Evolutionary conservation across 2,888 invertebrate genomes (phyloP).

Genomic region (Leptinotarsa peninsularis): DNA sequence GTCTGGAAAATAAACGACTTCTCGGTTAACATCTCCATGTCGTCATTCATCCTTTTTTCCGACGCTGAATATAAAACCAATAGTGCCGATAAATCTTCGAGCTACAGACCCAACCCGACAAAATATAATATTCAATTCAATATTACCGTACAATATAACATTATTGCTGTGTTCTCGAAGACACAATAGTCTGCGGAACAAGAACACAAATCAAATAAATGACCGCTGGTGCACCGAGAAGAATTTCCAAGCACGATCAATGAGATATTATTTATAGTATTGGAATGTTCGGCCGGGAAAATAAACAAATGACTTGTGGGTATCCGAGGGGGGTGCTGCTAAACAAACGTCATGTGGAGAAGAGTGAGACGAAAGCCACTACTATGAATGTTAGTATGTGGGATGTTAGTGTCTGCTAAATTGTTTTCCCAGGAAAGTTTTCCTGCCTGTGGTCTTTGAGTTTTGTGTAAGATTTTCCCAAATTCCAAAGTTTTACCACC

Average conservation of each 20-base stretch:
- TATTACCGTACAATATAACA: slow-evolving; percentile 60
- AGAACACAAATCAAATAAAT: slow-evolving; percentile 62
- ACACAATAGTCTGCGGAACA: slow-evolving; percentile 60
- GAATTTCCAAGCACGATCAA: slow-evolving; percentile 56
- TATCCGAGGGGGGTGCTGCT: slow-evolving; percentile 60
- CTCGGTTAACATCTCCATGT: slow-evolving; percentile 15
- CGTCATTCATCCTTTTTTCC: slow-evolving; percentile 22
- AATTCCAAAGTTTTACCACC: too few relatives aligned
- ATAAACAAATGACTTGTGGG: slow-evolving; percentile 62
- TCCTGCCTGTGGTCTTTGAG: too few relatives aligned
- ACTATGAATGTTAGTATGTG: slow-evolving; percentile 6
- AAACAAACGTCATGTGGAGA: slow-evolving; percentile 60
- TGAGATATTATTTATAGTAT: slow-evolving; percentile 63
- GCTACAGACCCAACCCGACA: slow-evolving; percentile 39
- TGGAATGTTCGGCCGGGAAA: slow-evolving; percentile 59
- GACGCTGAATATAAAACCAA: slow-evolving; percentile 35
- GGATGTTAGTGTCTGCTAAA: not conserved
- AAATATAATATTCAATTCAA: slow-evolving; percentile 57
- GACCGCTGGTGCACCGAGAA: slow-evolving; percentile 47
- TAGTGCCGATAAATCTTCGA: slow-evolving; percentile 38
- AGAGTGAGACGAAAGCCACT: slow-evolving; percentile 31
- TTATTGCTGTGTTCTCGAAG: slow-evolving; percentile 58
- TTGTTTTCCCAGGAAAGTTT: not conserved
- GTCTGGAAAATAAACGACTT: slow-evolving; percentile 8
- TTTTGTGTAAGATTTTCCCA: too few relatives aligned